Evolutionary conservation across 2,113 vertebrate species (phyloP), one percentile per base, ranked within the genome.

Genomic region (Narcine bancroftii): DNA sequence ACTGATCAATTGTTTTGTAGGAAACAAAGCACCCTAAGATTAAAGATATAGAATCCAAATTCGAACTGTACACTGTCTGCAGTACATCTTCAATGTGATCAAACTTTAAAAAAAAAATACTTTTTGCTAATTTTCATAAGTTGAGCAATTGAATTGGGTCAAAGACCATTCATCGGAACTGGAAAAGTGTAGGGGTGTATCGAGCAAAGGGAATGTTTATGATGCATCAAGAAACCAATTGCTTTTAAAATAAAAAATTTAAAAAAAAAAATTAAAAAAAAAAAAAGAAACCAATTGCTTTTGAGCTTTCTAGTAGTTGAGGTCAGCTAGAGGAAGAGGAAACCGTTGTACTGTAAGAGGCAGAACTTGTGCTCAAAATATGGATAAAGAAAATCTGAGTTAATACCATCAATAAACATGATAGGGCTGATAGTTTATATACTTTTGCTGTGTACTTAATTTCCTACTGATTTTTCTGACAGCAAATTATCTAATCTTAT

Each of bases 11-110:
- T 66, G 63, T 66, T 91, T 91, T 45, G 39, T 69, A 26, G 7
- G 36, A 39, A 69, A 45, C 87, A 11, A 42, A 91, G 69, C 87
- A 91, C 39, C 29, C 36, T 63, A 91, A 45, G 21, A 69, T 69
- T 91, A 91, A 91, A 85, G 69, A 69, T 66, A 3, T 66, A 89
- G 87, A 29, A 69, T 56, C 87, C 13, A 36, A 45, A 45, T 91
- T 45, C 26, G 66, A 13, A 29, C 39, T 10, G 10, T 91, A 10
- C 69, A 45, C 60, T 10, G 26, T 36, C 60, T 42, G 19, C 21
- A 45, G 63, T 69, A 45, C 24, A 63, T 56, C 63, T 66, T 89
- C 39, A 6, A 45, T 45, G 63, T 66, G n/a, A 42, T 66, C 7
- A 53, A 39, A 13, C 63, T 45, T 83, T 56, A n/a, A 33, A 56